Evolutionary conservation across 2,797 vertebrate species (phyloP).

Genomic region (Alosa sapidissima): DNA sequence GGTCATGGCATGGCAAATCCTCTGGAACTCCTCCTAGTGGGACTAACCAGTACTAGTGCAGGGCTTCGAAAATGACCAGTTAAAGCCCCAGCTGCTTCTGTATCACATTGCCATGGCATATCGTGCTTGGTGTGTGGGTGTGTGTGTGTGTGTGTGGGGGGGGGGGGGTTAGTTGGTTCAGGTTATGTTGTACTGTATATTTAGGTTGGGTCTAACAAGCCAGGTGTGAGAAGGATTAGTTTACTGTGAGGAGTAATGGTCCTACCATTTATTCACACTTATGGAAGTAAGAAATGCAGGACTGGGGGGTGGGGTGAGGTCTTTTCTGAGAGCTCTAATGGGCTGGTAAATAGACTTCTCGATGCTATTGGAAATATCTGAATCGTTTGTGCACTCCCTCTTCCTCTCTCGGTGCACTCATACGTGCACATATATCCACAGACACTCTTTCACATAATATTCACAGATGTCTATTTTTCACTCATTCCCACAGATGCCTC

Average conservation of each 20-base stretch:
- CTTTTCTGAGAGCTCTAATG: conserved; percentile 35
- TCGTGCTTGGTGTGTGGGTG: background rate
- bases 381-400: background rate
- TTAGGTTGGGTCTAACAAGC: background rate
- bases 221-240: background rate
- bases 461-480: background rate
- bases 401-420: background rate
- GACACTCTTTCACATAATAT: background rate
- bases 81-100: too few relatives aligned
- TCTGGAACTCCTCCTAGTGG: too few relatives aligned
- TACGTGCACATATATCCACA: background rate
- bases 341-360: conserved; percentile 35
- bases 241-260: conserved; percentile 4
- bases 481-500: too few relatives aligned
- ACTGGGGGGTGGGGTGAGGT: background rate
- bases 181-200: too few relatives aligned
- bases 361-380: conserved; percentile 31
- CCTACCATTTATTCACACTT: background rate
- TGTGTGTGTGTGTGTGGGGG: background rate
- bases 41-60: too few relatives aligned
- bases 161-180: too few relatives aligned
- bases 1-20: too few relatives aligned
- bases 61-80: too few relatives aligned
- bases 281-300: background rate
- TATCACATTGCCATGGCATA: too few relatives aligned